Base-by-base conservation (phyloP, 2,888 invertebrate genomes). In the Adelphocoris suturalis region DNA sequence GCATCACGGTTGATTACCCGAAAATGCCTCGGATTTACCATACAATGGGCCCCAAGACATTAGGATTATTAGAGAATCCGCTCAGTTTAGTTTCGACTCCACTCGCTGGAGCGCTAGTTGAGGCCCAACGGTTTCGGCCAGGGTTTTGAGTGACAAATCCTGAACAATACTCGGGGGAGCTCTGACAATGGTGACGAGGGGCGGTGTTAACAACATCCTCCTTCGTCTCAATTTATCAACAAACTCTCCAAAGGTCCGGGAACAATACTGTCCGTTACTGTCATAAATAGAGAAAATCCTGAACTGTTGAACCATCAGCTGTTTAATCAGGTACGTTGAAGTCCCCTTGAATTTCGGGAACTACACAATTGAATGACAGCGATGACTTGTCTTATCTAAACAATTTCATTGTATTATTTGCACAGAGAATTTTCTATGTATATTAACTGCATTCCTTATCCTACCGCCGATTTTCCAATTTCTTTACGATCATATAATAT, bases 21-120 rank as follows among this genome's bases (percentile, higher is more conserved):
- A 68, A 68, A 68, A 68, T 68, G 61, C 68, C 68, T 68, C 68
- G 68, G 27, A 13, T 68, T 68, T 68, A 68, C 68, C 68, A 68
- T 68, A 68, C 68, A 68, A 68, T 68, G 27, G 68, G 13, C 23
- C 57, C 7, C 68, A 23, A 68, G 68, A 68, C 68, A 68, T 68
- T 23, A 23, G 23, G 27, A 68, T 68, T 68, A 68, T 68, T 68
- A 68, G 23, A n/a, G 68, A 57, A 68, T 68, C 68, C 23, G 68
- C 23, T 68, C 68, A 68, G 23, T 68, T 23, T 23, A 23, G 27
- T 68, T 68, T 23, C 23, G 27, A 23, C 1, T 12, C 27, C 23
- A 23, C 23, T 23, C 23, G 27, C 23, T 23, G 1, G 68, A 23
- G 68, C 68, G 68, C 68, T 68, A 52, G 16, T 37, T 7, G 37